Percentiles rank a stretch among this genome's conserved stretches.
Evolutionary conservation across 1,140 invertebrate genomes (phyloP).

Genomic region (Conus betulinus): DNA sequence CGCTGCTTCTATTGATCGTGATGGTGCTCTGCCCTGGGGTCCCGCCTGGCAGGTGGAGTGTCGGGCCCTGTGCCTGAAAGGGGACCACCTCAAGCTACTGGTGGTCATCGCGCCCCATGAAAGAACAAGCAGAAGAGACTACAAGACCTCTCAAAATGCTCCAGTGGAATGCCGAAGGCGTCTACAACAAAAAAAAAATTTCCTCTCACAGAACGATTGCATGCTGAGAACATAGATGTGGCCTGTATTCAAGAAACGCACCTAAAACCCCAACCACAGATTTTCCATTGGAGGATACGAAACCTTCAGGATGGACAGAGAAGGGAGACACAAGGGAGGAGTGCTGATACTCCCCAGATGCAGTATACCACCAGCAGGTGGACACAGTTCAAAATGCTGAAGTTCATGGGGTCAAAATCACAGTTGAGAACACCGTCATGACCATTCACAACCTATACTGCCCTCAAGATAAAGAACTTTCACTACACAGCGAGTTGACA

Average conservation of each 20-base stretch:
- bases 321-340: conserved; percentile 25
- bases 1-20: too few species aligned
- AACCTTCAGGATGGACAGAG: conserved; percentile 23
- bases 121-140: background rate
- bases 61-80: too few species aligned
- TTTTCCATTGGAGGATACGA: conserved; percentile 16
- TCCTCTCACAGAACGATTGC: background rate
- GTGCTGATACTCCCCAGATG: conserved; percentile 13
- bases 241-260: conserved; percentile 33
- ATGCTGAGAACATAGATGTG: conserved; percentile 11
- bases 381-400: background rate
- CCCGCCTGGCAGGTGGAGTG: too few species aligned
- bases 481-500: background rate
- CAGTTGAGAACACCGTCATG: background rate
- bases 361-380: background rate
- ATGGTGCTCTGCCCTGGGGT: too few species aligned
- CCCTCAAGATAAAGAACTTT: conserved; percentile 8
- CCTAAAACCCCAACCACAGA: background rate
- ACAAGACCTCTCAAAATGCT: too few species aligned
- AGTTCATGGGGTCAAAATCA: background rate
- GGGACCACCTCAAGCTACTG: too few species aligned
- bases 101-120: background rate
- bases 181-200: conserved; percentile 22
- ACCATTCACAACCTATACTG: conserved; percentile 4
- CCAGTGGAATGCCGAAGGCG: too few species aligned